phyloP scores from a whole-genome alignment of 2,888 invertebrate species.

The Cephonodes hylas region DNA sequence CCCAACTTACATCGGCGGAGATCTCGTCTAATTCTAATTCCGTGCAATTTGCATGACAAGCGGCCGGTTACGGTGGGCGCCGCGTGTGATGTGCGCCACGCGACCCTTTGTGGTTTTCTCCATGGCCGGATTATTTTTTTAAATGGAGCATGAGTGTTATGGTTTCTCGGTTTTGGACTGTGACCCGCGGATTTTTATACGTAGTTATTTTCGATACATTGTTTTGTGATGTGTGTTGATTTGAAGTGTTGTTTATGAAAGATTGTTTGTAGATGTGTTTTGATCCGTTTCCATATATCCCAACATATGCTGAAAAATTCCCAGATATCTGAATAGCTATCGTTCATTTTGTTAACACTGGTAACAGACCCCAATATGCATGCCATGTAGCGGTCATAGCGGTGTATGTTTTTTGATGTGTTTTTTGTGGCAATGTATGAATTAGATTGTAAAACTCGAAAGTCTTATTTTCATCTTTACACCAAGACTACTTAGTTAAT shows the following conservation, averaged over 20 bases:
- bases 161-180: not conserved
- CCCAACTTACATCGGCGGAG: not conserved
- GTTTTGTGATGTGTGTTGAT: not conserved
- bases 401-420: not conserved
- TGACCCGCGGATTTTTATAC: not conserved
- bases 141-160: not conserved
- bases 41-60: constrained; percentile 10
- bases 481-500: too few relatives aligned
- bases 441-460: too few relatives aligned
- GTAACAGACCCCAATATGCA: too few relatives aligned
- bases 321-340: not conserved
- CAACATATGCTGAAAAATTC: too few relatives aligned
- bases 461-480: too few relatives aligned
- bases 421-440: not conserved
- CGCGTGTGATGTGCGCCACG: not conserved
- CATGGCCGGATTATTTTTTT: constrained; percentile 13
- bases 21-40: not conserved
- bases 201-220: not conserved
- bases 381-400: too few relatives aligned
- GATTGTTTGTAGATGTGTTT: too few relatives aligned
- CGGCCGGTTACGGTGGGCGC: not conserved
- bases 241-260: too few relatives aligned
- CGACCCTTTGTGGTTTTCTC: constrained; percentile 14
- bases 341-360: not conserved
- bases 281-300: too few relatives aligned